A percentile compares a stretch with the other conserved stretches of the same genome.
phyloP scores from a whole-genome alignment of 2,888 invertebrate species.

The Diadegma fenestrale region DNA sequence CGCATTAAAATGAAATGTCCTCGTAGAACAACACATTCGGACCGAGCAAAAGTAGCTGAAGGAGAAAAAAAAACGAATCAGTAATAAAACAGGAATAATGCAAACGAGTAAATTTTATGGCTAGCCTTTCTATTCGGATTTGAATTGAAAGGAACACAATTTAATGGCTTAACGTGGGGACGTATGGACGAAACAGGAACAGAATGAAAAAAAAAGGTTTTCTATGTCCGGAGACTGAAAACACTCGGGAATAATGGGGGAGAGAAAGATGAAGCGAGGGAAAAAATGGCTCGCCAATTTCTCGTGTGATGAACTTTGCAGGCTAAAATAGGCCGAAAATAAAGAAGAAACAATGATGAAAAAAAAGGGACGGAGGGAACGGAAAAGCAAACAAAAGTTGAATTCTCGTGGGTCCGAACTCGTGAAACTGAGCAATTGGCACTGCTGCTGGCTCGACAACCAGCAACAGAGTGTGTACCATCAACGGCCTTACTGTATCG shows the following conservation, averaged over 20 bases:
- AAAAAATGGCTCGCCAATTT: constrained; percentile 16
- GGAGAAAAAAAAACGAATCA: constrained; percentile 3
- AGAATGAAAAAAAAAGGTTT: constrained; percentile 5
- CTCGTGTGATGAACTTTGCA: neutral
- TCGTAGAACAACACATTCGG: constrained; percentile 13
- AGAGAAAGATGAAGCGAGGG: neutral
- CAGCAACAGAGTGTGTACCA: constrained; percentile 36
- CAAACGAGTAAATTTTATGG: constrained; percentile 16
- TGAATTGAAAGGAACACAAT: constrained; percentile 2
- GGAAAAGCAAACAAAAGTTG: constrained; percentile 11
- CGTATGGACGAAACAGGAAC: neutral
- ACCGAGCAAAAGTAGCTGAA: neutral
- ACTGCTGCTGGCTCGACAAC: constrained; percentile 28
- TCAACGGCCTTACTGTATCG: constrained; percentile 5
- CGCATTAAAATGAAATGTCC: constrained; percentile 37
- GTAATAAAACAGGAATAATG: constrained; percentile 10
- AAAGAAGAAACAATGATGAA: constrained; percentile 11
- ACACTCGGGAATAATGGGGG: neutral
- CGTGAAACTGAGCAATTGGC: constrained; percentile 28
- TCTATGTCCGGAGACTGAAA: neutral
- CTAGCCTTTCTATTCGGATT: neutral
- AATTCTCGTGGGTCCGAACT: constrained; percentile 18
- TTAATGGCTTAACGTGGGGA: neutral
- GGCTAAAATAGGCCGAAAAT: constrained; percentile 13
- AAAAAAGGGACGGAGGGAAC: neutral